Conservation (phyloP, 1,140 invertebrate genomes). For the Diachasma alloeum region DNA sequence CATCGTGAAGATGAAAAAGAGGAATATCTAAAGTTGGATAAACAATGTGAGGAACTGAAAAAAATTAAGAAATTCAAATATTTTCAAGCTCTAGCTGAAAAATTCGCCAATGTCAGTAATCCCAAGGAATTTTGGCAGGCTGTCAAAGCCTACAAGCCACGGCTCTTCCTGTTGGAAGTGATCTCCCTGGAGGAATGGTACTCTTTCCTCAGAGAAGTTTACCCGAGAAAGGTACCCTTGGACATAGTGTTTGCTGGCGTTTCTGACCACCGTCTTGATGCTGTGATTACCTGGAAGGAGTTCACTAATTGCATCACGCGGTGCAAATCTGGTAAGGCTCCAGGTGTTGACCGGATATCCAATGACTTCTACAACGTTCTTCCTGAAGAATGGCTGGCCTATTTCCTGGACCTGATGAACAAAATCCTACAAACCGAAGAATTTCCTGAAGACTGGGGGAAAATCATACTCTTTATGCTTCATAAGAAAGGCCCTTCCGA, state of each 20-base stretch:
- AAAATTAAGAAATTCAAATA: background rate
- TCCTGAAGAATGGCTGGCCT: background rate
- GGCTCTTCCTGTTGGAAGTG: background rate
- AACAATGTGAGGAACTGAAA: background rate
- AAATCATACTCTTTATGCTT: background rate
- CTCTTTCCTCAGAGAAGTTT: background rate
- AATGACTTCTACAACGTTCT: background rate
- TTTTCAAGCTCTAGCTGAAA: background rate
- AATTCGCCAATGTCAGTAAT: background rate
- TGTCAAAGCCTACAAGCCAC: background rate
- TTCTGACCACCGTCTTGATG: background rate
- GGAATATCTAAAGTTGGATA: too few species aligned
- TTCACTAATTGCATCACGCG: background rate
- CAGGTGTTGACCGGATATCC: background rate
- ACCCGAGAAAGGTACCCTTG: background rate
- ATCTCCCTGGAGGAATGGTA: background rate
- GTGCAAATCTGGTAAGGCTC: background rate
- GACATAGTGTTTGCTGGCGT: too few species aligned
- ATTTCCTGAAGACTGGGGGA: background rate
- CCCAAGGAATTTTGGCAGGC: background rate
- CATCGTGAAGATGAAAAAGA: too few species aligned
- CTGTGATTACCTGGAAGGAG: background rate
- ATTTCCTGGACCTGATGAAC: background rate
- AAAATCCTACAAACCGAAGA: background rate
- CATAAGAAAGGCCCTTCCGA: background rate